These are phyloP conservation scores for Chlorops oryzae DNA, from an alignment of 1,140 invertebrate species.

Conservation along the genomic window DNA sequence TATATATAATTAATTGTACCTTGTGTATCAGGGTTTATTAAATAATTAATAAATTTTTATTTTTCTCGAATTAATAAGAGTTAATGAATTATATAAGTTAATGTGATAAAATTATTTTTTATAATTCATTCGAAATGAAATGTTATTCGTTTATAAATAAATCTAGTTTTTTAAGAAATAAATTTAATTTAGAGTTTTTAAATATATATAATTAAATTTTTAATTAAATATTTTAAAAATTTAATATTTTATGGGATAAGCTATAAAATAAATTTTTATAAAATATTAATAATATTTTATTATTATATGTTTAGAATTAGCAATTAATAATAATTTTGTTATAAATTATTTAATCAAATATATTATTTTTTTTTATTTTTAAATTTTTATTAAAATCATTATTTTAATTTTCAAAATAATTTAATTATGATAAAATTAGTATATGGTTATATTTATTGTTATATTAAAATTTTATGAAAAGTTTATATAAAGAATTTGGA, in stretches of 20 bases:
- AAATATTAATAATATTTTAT: conserved; percentile 30
- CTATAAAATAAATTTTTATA: conserved; percentile 37
- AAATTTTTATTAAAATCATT: conserved; percentile 49
- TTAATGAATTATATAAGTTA: too few relatives aligned
- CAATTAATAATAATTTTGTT: conserved; percentile 35
- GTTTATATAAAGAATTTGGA: conserved; percentile 57
- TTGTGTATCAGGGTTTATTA: conserved; percentile 62
- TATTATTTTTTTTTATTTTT: conserved; percentile 36
- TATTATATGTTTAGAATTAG: conserved; percentile 44
- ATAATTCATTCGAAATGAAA: conserved; percentile 56
- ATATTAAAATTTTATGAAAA: conserved; percentile 37
- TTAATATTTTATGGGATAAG: too few relatives aligned
- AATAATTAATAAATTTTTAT: conserved; percentile 49
- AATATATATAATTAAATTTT: conserved; percentile 47
- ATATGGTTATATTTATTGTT: conserved; percentile 46
- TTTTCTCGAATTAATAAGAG: conserved; percentile 54
- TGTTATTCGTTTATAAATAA: conserved; percentile 56
- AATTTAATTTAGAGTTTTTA: conserved; percentile 52
- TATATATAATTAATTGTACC: conserved; percentile 56
- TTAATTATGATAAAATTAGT: conserved; percentile 54
- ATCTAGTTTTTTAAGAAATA: conserved; percentile 60
- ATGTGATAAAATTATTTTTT: conserved; percentile 54
- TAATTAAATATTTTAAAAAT: too few relatives aligned
- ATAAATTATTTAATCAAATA: conserved; percentile 32
- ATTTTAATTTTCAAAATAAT: conserved; percentile 40